These are phyloP conservation scores for Neosalanx taihuensis DNA, from an alignment of 2,797 vertebrate species.

Conservation along the genomic window DNA sequence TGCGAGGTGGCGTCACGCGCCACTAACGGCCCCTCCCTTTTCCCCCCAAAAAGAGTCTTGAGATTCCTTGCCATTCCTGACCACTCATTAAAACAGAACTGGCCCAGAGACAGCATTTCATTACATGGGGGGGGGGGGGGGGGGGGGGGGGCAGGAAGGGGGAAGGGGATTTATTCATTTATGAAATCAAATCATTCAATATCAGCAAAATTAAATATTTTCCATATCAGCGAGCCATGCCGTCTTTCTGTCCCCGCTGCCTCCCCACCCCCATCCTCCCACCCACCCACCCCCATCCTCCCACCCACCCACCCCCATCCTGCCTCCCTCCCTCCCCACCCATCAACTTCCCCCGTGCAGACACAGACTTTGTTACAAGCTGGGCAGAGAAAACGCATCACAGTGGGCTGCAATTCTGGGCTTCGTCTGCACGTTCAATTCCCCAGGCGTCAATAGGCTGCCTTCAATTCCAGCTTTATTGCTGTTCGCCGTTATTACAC, in stretches of 20 bases:
- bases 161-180: constrained; percentile 18
- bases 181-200: constrained; percentile 28
- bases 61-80: background rate
- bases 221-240: too few relatives aligned
- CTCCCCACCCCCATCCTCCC: constrained; percentile 3
- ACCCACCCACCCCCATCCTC: constrained; percentile 6
- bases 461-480: constrained; percentile 68
- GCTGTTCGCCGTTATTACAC: constrained; percentile 64
- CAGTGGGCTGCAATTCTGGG: constrained; percentile 23
- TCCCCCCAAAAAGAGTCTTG: background rate
- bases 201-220: background rate
- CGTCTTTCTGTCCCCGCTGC: background rate
- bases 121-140: constrained; percentile 6
- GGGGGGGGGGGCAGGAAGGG: too few relatives aligned
- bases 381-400: constrained; percentile 28
- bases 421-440: constrained; percentile 36
- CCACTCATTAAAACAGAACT: background rate
- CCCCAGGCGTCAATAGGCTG: constrained; percentile 58
- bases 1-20: background rate
- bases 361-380: constrained; percentile 35
- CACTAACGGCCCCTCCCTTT: constrained; percentile 5
- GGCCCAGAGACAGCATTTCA: constrained; percentile 10
- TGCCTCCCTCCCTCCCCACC: too few relatives aligned
- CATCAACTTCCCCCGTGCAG: background rate
- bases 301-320: background rate